Evolutionary conservation across 2,797 vertebrate genomes (phyloP).

Genomic region (Novumbra hubbsi): DNA sequence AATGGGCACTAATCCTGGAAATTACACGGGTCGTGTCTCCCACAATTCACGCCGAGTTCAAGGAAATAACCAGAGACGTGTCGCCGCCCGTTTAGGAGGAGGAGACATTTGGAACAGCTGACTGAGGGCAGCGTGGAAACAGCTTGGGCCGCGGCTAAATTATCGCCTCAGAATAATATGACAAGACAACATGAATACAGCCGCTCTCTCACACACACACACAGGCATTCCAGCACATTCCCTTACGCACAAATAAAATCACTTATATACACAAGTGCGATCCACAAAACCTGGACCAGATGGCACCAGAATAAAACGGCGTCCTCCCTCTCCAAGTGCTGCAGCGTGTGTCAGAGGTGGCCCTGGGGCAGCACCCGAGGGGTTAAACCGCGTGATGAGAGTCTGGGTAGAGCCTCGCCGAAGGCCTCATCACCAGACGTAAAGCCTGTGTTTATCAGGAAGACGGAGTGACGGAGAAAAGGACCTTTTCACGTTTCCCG

Average conservation of each 20-base stretch:
- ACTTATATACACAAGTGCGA: not conserved
- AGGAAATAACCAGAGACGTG: constrained; percentile 63
- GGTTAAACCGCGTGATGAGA: constrained; percentile 72
- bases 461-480: constrained; percentile 58
- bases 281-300: not conserved
- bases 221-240: not conserved
- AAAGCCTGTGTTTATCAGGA: constrained; percentile 69
- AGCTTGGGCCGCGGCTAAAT: constrained; percentile 36
- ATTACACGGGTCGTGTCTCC: constrained; percentile 68
- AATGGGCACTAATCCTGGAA: constrained; percentile 73
- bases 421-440: constrained; percentile 67
- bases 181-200: constrained; percentile 8
- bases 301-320: not conserved
- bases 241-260: not conserved
- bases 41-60: constrained; percentile 60
- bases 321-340: constrained; percentile 57
- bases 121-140: constrained; percentile 24
- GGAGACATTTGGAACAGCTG: constrained; percentile 25
- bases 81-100: constrained; percentile 33
- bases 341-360: constrained; percentile 59
- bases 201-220: not conserved
- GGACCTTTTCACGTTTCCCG: constrained; percentile 40
- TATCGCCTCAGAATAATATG: constrained; percentile 13
- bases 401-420: not conserved
- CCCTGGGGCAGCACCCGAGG: constrained; percentile 45